Base-by-base conservation (phyloP, 2,113 vertebrate species). In the Scortum barcoo region DNA sequence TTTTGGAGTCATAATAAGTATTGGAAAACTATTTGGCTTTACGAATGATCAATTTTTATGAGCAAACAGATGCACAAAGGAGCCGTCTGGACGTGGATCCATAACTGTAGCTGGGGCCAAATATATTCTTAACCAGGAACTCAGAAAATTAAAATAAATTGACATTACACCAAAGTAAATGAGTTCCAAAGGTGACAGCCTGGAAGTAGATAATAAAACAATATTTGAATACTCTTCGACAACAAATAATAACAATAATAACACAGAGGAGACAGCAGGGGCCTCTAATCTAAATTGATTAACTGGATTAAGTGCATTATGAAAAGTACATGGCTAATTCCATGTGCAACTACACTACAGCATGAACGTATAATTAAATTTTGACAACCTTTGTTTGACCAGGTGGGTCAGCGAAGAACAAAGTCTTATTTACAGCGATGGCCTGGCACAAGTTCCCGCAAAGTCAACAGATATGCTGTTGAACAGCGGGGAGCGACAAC, bases 361-460 rank as follows among this genome's bases (percentile, higher is more conserved):
- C 74, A 30, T 28, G 70, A 66, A 80, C 26, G 63, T 72, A 61
- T 86, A 75, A 92, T 90, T 84, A 76, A 62, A 83, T 72, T 76
- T 70, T 60, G 38, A 69, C 83, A 54, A 76, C 62, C 26, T 74
- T 76, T 90, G 78, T 93, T 92, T 92, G 87, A 91, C 61, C 92
- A 93, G 92, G 84, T 93, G 88, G 85, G 90, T 86, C 85, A 83
- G 87, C 76, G 42, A 76, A 85, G 72, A 92, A 84, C 70, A 83
- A 82, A 81, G 26, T 86, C 79, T 81, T 83, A 70, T 82, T 88
- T 73, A 76, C 33, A 74, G 80, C 40, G 9, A 48, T 69, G 74
- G 85, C 44, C 86, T 74, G 83, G 78, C 84, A 81, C 53, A 26
- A 33, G 63, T 82, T 83, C 11, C 66, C 28, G 77, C 78, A 86